phyloP scores from a whole-genome alignment of 2,888 invertebrate genomes.

The Girardia tigrina region DNA sequence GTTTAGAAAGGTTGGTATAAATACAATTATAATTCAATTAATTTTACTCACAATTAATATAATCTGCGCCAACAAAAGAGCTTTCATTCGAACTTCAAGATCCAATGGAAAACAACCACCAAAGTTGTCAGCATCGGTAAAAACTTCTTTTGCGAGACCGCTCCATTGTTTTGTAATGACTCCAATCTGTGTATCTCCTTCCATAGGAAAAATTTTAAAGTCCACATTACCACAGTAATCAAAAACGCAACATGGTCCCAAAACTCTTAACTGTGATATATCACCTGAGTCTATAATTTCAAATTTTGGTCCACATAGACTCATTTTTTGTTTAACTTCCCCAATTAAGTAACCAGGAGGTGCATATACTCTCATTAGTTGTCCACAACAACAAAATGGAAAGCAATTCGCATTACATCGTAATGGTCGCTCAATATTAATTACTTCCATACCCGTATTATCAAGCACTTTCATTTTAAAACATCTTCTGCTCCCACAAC shows the following conservation, averaged over 20 bases:
- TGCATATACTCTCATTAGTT: not conserved
- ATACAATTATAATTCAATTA: not conserved
- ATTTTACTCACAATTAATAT: not conserved
- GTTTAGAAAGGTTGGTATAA: no score
- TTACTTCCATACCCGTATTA: constrained; percentile 66
- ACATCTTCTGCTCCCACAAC: constrained; percentile 66
- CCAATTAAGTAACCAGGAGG: not conserved
- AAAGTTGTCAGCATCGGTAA: not conserved
- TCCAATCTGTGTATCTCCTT: not conserved
- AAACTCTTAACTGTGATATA: not conserved
- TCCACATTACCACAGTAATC: not conserved
- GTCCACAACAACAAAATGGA: constrained; percentile 57
- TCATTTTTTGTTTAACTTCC: not conserved
- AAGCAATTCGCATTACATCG: constrained; percentile 67
- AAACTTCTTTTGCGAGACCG: not conserved
- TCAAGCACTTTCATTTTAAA: constrained; percentile 77
- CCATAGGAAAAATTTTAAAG: not conserved
- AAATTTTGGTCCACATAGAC: not conserved
- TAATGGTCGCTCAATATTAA: constrained; percentile 67
- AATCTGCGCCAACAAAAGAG: not conserved
- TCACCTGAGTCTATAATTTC: not conserved
- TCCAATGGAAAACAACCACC: not conserved
- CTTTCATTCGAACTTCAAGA: not conserved
- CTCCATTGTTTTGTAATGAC: not conserved
- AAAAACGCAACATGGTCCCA: not conserved